Base-by-base conservation (phyloP, 2,797 vertebrate species). In the Lepidocolaptes lacrymiger region DNA sequence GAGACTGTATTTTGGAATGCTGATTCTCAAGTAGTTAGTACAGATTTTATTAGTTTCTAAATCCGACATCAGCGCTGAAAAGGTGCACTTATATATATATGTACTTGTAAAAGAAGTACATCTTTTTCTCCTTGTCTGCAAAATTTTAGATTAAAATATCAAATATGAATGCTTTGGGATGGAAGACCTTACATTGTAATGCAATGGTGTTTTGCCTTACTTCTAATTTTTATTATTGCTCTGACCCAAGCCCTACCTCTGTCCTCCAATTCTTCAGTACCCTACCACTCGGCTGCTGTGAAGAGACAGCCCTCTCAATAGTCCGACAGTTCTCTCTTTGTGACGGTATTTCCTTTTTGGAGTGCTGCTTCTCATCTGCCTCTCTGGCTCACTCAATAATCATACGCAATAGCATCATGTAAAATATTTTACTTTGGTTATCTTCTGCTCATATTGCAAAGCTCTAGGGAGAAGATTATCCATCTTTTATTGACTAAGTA, bases 341-440 rank as follows among this genome's bases (percentile, higher is more conserved):
- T 89, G 86, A 58, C 49, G 80, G 1, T 78, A 85, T 64, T 92
- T 94, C 37, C 19, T 14, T 93, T 78, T 90, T 36, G 39, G 41
- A 75, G 36, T 48, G 36, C 28, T 79, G 77, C 37, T 89, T 91
- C 63, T 89, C 68, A 55, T 89, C 75, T 54, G 22, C 36, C 37
- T 88, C 51, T 72, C 86, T 64, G 56, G 41, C n/a, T 85, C 7
- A 0, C 37, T 80, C 77, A 88, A n/a, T 55, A 94, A 85, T 68
- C 39, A 72, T 48, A 72, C 68, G 94, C 51, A 89, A 85, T 34
- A 83, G 2, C 30, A 79, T 77, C 27, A 74, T 85, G 78, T 96
- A 92, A 91, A 96, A 89, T 34, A 87, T 91, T 93, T 93, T 85
- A 84, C 46, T 94, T 96, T 59, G 28, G 74, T 84, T 94, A 67